phyloP scores from a whole-genome alignment of 1,140 invertebrate species.

The Medauroidea extradentata region DNA sequence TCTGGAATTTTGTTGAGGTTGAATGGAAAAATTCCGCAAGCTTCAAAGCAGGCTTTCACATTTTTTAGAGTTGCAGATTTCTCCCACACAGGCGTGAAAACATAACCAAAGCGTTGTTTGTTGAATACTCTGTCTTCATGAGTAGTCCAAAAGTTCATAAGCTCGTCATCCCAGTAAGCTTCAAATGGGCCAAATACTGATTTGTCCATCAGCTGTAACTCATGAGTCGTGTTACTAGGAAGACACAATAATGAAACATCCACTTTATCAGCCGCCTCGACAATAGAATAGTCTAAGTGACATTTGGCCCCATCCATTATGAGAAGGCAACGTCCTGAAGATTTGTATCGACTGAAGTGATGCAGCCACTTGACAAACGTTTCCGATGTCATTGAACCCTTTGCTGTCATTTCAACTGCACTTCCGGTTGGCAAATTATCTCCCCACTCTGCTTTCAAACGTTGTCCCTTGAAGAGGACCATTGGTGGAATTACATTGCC shows the following conservation, averaged over 20 bases:
- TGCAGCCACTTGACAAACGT: conserved; percentile 35
- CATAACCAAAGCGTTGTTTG: conserved; percentile 32
- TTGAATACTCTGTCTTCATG: conserved; percentile 27
- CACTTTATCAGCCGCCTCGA: conserved; percentile 33
- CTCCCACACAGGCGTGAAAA: conserved; percentile 33
- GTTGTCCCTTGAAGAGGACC: conserved; percentile 24
- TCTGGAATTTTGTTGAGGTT: conserved; percentile 31
- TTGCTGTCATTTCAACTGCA: conserved; percentile 32
- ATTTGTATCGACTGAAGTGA: conserved; percentile 33
- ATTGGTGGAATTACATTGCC: conserved; percentile 36
- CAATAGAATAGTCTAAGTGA: conserved; percentile 32
- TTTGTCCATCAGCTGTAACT: conserved; percentile 42
- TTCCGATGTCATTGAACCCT: conserved; percentile 39
- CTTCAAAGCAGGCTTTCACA: conserved; percentile 29
- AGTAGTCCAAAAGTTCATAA: conserved; percentile 16
- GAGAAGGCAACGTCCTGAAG: conserved; percentile 29
- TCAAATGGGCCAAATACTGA: conserved; percentile 34
- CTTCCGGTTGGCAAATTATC: conserved; percentile 35
- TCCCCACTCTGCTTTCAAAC: conserved; percentile 21
- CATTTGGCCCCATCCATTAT: conserved; percentile 40
- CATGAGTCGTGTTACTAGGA: conserved; percentile 39
- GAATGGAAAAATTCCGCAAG: conserved; percentile 33
- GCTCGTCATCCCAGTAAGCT: conserved; percentile 38
- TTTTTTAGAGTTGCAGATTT: conserved; percentile 28
- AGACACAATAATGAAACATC: conserved; percentile 37